Evolutionary conservation across 1,140 invertebrate species (phyloP), one percentile per base, ranked within the genome.

Genomic region (Ephestia elutella): DNA sequence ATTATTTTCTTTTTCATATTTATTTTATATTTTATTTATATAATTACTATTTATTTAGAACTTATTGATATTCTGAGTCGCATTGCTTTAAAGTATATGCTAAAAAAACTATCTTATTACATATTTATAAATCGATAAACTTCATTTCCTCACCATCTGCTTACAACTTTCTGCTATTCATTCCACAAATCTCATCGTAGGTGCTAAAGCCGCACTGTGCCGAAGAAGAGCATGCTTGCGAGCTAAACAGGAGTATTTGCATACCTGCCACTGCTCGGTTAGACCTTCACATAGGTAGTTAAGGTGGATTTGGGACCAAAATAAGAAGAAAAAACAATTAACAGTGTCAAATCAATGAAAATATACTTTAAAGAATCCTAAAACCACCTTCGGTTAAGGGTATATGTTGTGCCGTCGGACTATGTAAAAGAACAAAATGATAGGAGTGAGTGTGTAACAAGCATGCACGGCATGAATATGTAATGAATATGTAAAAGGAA

Each of bases 171-270:
- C n/a, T n/a, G 2, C 5, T 49, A n/a, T 35, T 54, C 15, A 15
- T 63, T 38, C 60, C 56, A 11, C 60, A 13, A 25, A 50, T n/a
- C 56, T 17, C 18, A 53, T 18, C 21, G 49, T 60, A 76, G 70
- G 67, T 65, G 18, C 19, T 54, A 2, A 15, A 53, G 13, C 63
- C 56, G 11, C 60, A 74, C 9, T 86, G 89, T 55, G 80, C 82
- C 51, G 78, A 89, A 35, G 89, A 88, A 73, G 89, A 90, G 56
- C 87, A 86, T 54, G 63, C 71, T 15, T 89, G 89, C 60, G 75
- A 81, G 50, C 63, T 66, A 11, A 83, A 84, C 57, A 70, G 59
- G n/a, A 75, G 65, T 35, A 81, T 85, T 51, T 88, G 85, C 54
- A 61, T 86, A 20, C 85, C 85, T 4, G 55, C 56, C 11, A 82